Evolutionary conservation across 2,113 vertebrate genomes (phyloP), one percentile per base, ranked within the genome.

Genomic region (Deroptyus accipitrinus): DNA sequence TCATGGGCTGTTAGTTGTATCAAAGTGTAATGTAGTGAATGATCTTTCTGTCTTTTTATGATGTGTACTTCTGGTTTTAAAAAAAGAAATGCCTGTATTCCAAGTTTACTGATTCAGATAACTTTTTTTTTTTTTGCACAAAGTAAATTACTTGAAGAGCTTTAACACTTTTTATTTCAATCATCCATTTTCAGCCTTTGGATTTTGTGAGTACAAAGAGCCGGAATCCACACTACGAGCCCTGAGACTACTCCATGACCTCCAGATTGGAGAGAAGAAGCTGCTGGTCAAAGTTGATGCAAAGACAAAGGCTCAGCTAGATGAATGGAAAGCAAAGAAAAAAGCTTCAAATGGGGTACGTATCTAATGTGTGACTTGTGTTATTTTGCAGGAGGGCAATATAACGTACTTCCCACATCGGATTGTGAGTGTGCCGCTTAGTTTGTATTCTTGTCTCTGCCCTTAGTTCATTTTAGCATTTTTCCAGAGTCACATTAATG

Each of bases 181-280:
- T 94, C 7, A 42, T 96, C 62, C 23, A 15, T 95, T 94, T 94
- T 78, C 90, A 99, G 99, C 99, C 17, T 99, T 99, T 97, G 99
- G 99, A 55, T 99, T 99, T 98, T 99, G 99, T 96, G 99, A 99
- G 89, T 99, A 99, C 96, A 99, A 99, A 96, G 99, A 99, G 94
- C 99, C 99, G 35, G 99, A 99, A 92, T 99, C 99, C 57, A 99
- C 99, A 2, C 97, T 99, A n/a, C 98, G 99, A 77, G 98, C 99
- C 10, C 96, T 99, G 75, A 98, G 99, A 70, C 97, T 99, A 68
- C 98, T 99, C 33, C 99, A 99, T 78, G 99, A 99, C 91, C 98
- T 99, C 41, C 99, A 98, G 95, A 99, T 99, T 87, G 99, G 99
- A 93, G 99, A 99, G 96, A 99, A 99, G 98, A 99, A 99, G 94